Conservation (phyloP, 2,797 vertebrate genomes). For the Chanos chanos region DNA sequence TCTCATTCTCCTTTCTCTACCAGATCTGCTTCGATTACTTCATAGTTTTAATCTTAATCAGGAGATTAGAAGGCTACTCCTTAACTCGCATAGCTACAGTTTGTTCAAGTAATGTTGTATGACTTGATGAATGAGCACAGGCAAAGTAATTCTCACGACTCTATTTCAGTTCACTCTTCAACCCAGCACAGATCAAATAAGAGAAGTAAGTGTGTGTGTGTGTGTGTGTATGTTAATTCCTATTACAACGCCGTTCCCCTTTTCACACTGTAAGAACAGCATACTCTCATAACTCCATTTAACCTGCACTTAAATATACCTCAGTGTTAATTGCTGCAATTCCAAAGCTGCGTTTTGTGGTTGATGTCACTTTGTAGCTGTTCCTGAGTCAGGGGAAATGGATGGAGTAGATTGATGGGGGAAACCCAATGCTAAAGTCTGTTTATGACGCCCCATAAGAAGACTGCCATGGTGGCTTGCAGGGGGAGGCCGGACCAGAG, state of each 20-base stretch:
- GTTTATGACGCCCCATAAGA: constrained; percentile 59
- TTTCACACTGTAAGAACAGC: neutral
- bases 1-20: too few relatives aligned
- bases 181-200: too few relatives aligned
- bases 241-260: neutral
- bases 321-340: constrained; percentile 13
- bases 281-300: constrained; percentile 17
- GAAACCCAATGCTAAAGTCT: constrained; percentile 47
- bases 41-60: too few relatives aligned
- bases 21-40: too few relatives aligned
- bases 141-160: too few relatives aligned
- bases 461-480: constrained; percentile 54
- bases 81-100: too few relatives aligned
- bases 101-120: too few relatives aligned
- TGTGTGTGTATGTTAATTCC: too few relatives aligned
- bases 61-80: too few relatives aligned
- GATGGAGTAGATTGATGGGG: constrained; percentile 41
- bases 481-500: constrained; percentile 60
- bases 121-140: too few relatives aligned
- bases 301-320: constrained; percentile 27
- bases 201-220: too few relatives aligned
- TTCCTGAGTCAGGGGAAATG: constrained; percentile 21
- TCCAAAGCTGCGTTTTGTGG: neutral
- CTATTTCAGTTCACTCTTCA: too few relatives aligned
- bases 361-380: constrained; percentile 17